Evolutionary conservation across 2,888 invertebrate genomes (phyloP).

Genomic region (Deilephila porcellus): DNA sequence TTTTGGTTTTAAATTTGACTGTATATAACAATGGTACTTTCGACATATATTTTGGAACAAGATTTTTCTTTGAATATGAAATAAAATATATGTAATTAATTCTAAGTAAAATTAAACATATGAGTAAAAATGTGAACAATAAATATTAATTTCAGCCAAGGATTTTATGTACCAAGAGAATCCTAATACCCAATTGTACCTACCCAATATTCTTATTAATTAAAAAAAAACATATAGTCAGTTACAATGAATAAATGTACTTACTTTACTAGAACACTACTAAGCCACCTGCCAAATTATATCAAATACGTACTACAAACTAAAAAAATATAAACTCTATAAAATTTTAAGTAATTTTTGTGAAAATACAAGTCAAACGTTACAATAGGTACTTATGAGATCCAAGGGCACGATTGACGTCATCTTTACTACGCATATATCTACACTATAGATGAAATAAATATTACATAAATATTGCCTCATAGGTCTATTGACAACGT

Average conservation of each 20-base stretch:
- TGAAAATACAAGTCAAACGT: background rate
- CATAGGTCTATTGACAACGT: background rate
- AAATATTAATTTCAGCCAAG: no score
- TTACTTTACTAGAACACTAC: no score
- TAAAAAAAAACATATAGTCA: no score
- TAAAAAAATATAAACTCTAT: no score
- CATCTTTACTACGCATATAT: background rate
- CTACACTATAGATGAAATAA: background rate
- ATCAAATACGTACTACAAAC: no score
- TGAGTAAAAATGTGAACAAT: no score
- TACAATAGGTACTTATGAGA: background rate
- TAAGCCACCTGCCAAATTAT: no score
- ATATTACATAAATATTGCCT: background rate
- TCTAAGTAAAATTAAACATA: no score
- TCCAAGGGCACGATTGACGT: conserved; percentile 13
- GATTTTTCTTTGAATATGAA: background rate
- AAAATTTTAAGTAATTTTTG: background rate
- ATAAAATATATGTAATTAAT: background rate
- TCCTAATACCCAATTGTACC: no score
- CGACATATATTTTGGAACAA: background rate
- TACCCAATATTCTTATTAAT: no score
- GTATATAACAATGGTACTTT: background rate
- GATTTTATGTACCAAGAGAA: no score
- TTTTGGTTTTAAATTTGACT: background rate
- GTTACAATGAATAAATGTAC: no score